Conservation (phyloP, 1,140 invertebrate species). For the Delia radicum region DNA sequence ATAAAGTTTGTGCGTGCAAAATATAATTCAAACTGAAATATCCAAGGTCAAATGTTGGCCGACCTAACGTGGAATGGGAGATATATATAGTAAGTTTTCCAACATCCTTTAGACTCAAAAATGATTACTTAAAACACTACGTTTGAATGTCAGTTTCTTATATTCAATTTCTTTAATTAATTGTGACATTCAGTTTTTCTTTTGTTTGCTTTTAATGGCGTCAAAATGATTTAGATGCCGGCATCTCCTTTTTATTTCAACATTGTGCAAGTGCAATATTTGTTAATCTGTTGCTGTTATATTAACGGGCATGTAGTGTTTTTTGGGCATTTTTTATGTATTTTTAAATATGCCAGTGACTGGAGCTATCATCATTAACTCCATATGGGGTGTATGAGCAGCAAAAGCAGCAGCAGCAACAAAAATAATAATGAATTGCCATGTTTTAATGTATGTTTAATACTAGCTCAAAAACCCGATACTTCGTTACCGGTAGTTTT, state of each 20-base stretch:
- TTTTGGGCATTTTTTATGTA: slow-evolving; percentile 4
- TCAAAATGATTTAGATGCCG: slow-evolving; percentile 47
- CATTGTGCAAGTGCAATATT: neutral
- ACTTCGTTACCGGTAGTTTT: too few relatives aligned
- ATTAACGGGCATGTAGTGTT: neutral
- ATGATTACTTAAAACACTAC: too few relatives aligned
- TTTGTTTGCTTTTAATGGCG: slow-evolving; percentile 24
- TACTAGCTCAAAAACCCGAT: too few relatives aligned
- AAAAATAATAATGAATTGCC: slow-evolving; percentile 5
- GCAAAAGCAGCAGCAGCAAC: neutral
- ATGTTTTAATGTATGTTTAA: neutral
- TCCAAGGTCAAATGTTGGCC: too few relatives aligned
- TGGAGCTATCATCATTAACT: slow-evolving; percentile 4
- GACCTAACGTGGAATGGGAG: too few relatives aligned
- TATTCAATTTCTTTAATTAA: slow-evolving; percentile 33
- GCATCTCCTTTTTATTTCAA: neutral
- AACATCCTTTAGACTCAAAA: too few relatives aligned
- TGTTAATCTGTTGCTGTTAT: slow-evolving; percentile 24
- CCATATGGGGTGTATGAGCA: slow-evolving; percentile 7
- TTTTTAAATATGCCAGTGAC: slow-evolving; percentile 4
- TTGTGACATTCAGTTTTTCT: slow-evolving; percentile 33
- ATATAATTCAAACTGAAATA: too few relatives aligned
- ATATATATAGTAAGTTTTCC: too few relatives aligned
- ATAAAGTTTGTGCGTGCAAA: too few relatives aligned
- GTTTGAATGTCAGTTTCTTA: too few relatives aligned